Evolutionary conservation across 35 echinoderm and acorn worm species (phyloP).

Genomic region (Apostichopus californicus): DNA sequence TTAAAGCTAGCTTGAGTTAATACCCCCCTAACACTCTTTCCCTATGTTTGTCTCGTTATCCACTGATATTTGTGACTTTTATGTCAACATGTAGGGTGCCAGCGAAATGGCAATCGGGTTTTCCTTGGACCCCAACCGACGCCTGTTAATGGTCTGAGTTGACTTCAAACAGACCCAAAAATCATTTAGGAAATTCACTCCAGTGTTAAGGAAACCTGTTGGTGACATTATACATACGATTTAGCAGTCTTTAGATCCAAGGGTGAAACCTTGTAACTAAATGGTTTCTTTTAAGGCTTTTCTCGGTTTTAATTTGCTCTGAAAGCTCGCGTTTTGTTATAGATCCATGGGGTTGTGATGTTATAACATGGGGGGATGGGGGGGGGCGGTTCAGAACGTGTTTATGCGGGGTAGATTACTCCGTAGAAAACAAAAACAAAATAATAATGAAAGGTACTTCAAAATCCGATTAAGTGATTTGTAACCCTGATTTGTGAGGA

Average conservation of each 20-base stretch:
- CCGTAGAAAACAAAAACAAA: neutral
- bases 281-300: neutral
- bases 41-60: slow-evolving; percentile 9
- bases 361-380: too few species aligned
- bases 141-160: slow-evolving; percentile 2
- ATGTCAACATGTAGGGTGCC: slow-evolving; percentile 35
- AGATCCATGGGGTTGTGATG: too few species aligned
- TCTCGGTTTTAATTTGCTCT: neutral
- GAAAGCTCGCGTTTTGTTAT: too few species aligned
- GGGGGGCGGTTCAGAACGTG: too few species aligned
- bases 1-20: neutral
- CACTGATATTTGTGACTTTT: slow-evolving; percentile 9
- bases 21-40: neutral
- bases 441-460: neutral
- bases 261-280: neutral
- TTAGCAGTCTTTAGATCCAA: neutral
- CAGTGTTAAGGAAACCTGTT: neutral
- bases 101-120: slow-evolving; percentile 10
- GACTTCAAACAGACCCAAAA: neutral
- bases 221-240: neutral
- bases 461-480: neutral
- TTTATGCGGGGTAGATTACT: too few species aligned
- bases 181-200: slow-evolving; percentile 24
- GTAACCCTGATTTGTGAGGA: neutral
- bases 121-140: slow-evolving; percentile 26